Conservation (phyloP, 35 echinoderm and acorn worm genomes). For the Stichopus chloronotus region DNA sequence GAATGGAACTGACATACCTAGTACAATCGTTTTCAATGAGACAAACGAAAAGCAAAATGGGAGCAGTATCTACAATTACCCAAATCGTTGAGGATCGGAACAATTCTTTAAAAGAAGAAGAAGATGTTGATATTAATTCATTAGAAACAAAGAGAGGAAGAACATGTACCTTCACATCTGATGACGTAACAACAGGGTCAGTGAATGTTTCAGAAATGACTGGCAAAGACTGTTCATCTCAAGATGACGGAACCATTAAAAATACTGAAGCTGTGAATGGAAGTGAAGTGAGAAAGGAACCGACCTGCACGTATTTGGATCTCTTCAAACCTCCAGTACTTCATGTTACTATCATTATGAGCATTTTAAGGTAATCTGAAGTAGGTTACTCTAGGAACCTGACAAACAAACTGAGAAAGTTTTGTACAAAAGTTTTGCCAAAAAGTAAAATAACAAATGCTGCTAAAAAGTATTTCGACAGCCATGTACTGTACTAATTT, state of each 20-base stretch:
- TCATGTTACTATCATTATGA: neutral
- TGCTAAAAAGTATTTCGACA: too few species aligned
- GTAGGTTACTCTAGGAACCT: too few species aligned
- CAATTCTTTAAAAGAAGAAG: neutral
- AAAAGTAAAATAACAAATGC: too few species aligned
- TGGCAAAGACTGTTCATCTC: too few species aligned
- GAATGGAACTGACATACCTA: slow-evolving; percentile 3
- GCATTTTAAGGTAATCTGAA: neutral
- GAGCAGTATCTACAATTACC: neutral
- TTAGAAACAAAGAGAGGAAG: neutral
- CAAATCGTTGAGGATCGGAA: neutral
- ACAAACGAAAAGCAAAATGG: neutral
- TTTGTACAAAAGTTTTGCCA: too few species aligned
- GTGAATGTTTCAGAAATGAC: neutral
- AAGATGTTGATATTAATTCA: neutral
- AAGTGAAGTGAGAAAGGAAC: neutral
- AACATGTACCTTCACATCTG: too few species aligned
- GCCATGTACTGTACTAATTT: too few species aligned
- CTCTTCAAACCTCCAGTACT: slow-evolving; percentile 13
- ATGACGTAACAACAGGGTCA: neutral
- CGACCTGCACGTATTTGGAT: neutral
- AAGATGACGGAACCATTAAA: neutral
- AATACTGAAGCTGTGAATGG: neutral
- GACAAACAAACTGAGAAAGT: too few species aligned
- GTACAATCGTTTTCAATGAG: neutral